These are phyloP conservation scores for Hydropsyche tenuis DNA, from an alignment of 1,140 invertebrate genomes.

Conservation along the genomic window DNA sequence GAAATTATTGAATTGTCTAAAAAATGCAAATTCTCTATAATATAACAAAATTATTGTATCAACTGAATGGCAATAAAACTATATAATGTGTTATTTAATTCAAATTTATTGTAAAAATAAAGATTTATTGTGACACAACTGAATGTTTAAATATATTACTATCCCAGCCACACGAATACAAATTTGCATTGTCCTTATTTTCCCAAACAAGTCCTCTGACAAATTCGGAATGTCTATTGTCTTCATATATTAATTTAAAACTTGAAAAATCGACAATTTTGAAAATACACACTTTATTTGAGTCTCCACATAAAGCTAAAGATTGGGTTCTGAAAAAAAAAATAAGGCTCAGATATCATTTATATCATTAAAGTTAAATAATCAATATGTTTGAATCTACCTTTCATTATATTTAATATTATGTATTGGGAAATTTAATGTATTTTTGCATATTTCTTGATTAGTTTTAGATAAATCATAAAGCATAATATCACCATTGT, in stretches of 20 bases:
- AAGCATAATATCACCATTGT: conserved; percentile 55
- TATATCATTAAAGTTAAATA: neutral
- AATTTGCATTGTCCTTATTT: conserved; percentile 49
- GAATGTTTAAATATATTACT: conserved; percentile 54
- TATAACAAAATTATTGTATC: conserved; percentile 25
- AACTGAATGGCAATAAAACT: neutral
- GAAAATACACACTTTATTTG: conserved; percentile 57
- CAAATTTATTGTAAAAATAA: neutral
- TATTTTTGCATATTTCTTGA: conserved; percentile 1
- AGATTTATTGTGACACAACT: conserved; percentile 32
- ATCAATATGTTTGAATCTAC: conserved; percentile 28
- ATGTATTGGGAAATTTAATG: conserved; percentile 41
- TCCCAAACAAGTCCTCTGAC: conserved; percentile 59
- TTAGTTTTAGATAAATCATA: conserved; percentile 51
- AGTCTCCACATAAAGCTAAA: conserved; percentile 59
- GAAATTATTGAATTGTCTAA: no score
- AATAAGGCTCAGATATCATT: neutral
- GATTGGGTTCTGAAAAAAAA: conserved; percentile 54
- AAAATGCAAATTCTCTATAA: neutral
- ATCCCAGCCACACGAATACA: conserved; percentile 59
- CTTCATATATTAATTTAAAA: conserved; percentile 54
- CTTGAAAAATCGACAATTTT: conserved; percentile 50
- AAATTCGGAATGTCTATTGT: conserved; percentile 55
- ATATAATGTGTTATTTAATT: neutral
- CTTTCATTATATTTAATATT: conserved; percentile 43